These are phyloP conservation scores for Alentia gelatinosa DNA, from an alignment of 2,888 invertebrate species.

Conservation along the genomic window DNA sequence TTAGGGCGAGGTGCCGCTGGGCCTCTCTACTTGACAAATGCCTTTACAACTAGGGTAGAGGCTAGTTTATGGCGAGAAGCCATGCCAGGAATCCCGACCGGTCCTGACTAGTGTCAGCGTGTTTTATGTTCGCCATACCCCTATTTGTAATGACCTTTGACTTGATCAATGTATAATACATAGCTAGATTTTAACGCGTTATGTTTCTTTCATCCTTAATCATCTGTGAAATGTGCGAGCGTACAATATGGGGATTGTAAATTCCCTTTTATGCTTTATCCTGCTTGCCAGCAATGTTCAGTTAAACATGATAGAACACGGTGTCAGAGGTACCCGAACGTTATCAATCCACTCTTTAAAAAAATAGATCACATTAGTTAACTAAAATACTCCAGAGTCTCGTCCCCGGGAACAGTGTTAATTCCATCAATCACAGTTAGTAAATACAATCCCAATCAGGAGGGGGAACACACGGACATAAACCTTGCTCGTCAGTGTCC, in stretches of 20 bases:
- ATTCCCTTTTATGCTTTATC: neutral
- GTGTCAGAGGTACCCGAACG: neutral
- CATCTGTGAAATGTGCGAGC: no score
- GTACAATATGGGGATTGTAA: no score
- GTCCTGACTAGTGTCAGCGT: neutral
- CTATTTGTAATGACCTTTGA: neutral
- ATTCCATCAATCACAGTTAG: neutral
- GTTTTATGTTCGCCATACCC: neutral
- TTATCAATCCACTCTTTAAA: neutral
- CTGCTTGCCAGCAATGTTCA: neutral
- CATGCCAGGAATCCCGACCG: neutral
- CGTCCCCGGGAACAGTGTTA: neutral
- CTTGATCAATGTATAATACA: neutral
- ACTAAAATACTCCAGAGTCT: neutral
- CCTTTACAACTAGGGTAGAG: neutral
- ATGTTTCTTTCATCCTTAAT: no score
- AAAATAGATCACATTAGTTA: neutral
- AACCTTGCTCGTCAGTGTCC: neutral
- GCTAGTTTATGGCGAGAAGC: neutral
- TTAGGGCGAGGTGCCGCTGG: neutral
- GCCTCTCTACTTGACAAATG: neutral
- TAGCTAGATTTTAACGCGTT: neutral
- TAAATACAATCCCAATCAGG: neutral
- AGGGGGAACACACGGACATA: neutral
- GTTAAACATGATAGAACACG: neutral